Evolutionary conservation across 2,113 vertebrate species (phyloP).

Genomic region (Regulus satrapa): DNA sequence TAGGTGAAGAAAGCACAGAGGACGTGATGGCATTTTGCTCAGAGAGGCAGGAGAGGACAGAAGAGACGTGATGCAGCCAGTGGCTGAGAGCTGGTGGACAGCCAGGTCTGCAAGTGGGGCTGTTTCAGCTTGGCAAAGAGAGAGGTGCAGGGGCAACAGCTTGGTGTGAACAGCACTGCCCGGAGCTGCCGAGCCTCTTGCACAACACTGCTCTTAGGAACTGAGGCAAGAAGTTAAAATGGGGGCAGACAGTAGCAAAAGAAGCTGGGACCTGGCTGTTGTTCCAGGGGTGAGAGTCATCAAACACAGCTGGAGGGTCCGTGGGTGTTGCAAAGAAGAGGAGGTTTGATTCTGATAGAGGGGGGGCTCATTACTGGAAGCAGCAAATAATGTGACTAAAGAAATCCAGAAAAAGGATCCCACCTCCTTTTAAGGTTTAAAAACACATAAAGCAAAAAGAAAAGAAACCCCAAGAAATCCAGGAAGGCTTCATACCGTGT

Average conservation of each 20-base stretch:
- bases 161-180: background rate
- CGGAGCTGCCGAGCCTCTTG: background rate
- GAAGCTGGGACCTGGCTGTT: background rate
- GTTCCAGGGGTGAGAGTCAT: background rate
- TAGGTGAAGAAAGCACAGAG: background rate
- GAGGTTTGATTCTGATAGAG: background rate
- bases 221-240: background rate
- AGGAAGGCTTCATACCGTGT: rapidly evolving
- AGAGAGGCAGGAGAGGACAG: background rate
- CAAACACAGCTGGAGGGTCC: background rate
- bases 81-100: background rate
- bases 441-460: background rate
- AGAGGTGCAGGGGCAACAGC: background rate
- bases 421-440: background rate
- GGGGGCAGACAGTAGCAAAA: background rate
- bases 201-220: background rate
- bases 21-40: background rate
- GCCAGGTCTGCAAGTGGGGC: background rate
- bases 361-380: background rate
- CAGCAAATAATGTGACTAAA: background rate
- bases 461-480: background rate
- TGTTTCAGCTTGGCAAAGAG: background rate
- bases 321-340: background rate
- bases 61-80: background rate
- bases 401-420: background rate